phyloP scores from a whole-genome alignment of 2,797 vertebrate genomes.

The Sebastes matsubarae region DNA sequence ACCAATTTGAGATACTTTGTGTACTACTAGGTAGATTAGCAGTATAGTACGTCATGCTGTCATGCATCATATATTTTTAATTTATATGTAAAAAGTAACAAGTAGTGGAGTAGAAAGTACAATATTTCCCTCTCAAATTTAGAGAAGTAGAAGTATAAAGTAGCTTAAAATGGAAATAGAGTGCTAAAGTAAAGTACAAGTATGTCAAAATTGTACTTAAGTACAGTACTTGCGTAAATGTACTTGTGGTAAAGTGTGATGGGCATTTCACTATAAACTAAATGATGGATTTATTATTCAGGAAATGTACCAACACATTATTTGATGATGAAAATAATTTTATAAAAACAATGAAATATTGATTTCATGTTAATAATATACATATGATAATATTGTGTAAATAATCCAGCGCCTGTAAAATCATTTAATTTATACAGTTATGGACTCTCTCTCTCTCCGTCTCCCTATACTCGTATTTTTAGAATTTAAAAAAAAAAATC shows the following conservation, averaged over 20 bases:
- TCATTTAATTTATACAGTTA: too few species aligned
- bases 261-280: too few species aligned
- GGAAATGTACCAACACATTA: background rate
- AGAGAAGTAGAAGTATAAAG: background rate
- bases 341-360: too few species aligned
- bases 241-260: too few species aligned
- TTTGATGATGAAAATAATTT: background rate
- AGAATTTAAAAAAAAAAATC: background rate
- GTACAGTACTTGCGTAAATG: too few species aligned
- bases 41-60: background rate
- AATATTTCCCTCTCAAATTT: background rate
- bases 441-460: too few species aligned
- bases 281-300: background rate
- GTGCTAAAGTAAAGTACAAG: background rate
- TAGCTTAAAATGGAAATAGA: background rate
- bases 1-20: background rate
- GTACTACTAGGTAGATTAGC: background rate
- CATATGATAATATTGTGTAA: too few species aligned
- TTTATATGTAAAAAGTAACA: background rate
- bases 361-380: too few species aligned
- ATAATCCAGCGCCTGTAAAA: too few species aligned
- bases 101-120: background rate
- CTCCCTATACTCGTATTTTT: too few species aligned
- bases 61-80: background rate
- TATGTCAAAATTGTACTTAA: background rate